Evolutionary conservation across 35 echinoderm and acorn worm species (phyloP).

Genomic region (Apostichopus parvimensis): DNA sequence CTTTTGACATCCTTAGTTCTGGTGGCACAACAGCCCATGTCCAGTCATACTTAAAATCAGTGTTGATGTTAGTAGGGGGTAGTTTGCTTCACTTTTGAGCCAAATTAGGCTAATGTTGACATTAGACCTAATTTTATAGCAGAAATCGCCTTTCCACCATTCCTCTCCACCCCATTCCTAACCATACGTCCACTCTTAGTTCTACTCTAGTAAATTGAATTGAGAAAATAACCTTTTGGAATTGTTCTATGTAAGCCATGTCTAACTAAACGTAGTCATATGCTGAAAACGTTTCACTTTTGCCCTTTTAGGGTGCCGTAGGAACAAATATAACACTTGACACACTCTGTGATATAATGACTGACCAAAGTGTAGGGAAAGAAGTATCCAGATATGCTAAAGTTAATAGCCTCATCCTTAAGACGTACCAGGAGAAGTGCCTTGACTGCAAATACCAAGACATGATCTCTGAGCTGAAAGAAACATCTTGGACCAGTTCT

Average conservation of each 20-base stretch:
- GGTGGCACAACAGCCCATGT: too few species aligned
- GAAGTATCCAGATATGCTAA: slow-evolving; percentile 69
- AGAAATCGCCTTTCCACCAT: too few species aligned
- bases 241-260: too few species aligned
- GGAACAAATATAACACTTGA: slow-evolving; percentile 89
- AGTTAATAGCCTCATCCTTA: slow-evolving; percentile 70
- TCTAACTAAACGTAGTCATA: neutral
- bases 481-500: slow-evolving; percentile 72
- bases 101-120: too few species aligned
- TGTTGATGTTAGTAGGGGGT: too few species aligned
- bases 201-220: too few species aligned
- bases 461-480: slow-evolving; percentile 75
- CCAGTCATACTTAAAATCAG: neutral
- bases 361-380: slow-evolving; percentile 44
- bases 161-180: too few species aligned
- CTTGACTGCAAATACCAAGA: slow-evolving; percentile 72
- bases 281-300: neutral
- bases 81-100: too few species aligned
- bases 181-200: too few species aligned
- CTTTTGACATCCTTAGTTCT: too few species aligned
- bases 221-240: too few species aligned
- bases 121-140: too few species aligned
- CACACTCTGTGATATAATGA: slow-evolving; percentile 95
- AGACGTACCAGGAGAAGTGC: slow-evolving; percentile 69
- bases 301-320: slow-evolving; percentile 64